Percentiles rank a stretch among this genome's conserved stretches.
Conservation (phyloP, 2,888 invertebrate genomes). For the Choreutis nemorana region DNA sequence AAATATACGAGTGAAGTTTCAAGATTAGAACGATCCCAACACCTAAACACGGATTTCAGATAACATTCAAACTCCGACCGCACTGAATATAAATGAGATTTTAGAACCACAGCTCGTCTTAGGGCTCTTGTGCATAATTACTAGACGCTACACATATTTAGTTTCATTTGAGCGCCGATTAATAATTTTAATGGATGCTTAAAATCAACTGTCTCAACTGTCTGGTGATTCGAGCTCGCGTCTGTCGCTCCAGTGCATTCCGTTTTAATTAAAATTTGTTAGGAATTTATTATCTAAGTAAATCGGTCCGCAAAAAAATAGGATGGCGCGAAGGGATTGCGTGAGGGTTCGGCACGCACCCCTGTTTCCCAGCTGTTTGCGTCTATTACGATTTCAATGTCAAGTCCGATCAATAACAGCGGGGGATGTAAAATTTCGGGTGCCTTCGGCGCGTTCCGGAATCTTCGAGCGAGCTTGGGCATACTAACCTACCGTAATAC, state of each 20-base stretch:
- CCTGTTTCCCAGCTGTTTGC: slow-evolving; percentile 56
- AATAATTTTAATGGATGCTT: slow-evolving; percentile 38
- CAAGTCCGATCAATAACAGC: slow-evolving; percentile 63
- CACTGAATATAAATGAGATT: slow-evolving; percentile 65
- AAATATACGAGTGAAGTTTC: slow-evolving; percentile 65
- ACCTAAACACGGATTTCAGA: slow-evolving; percentile 67
- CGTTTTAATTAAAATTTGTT: not conserved
- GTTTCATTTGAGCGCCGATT: slow-evolving; percentile 33
- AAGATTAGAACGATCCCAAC: slow-evolving; percentile 62
- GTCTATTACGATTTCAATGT: slow-evolving; percentile 63
- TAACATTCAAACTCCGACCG: slow-evolving; percentile 63
- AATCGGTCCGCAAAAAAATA: too few species aligned
- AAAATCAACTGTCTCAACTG: slow-evolving; percentile 18
- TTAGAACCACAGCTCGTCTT: slow-evolving; percentile 51
- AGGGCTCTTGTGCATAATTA: slow-evolving; percentile 55
- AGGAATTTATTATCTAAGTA: not conserved
- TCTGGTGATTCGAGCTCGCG: too few species aligned
- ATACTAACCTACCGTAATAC: slow-evolving; percentile 66
- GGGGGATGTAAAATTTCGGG: slow-evolving; percentile 62
- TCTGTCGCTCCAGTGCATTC: not conserved
- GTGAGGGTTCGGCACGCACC: slow-evolving; percentile 47
- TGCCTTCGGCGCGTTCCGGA: slow-evolving; percentile 55
- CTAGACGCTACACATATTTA: slow-evolving; percentile 40
- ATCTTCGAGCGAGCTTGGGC: slow-evolving; percentile 39
- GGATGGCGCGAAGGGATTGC: slow-evolving; percentile 27